Conservation (phyloP, 2,797 vertebrate species). For the Oceanodroma leucorhoa region DNA sequence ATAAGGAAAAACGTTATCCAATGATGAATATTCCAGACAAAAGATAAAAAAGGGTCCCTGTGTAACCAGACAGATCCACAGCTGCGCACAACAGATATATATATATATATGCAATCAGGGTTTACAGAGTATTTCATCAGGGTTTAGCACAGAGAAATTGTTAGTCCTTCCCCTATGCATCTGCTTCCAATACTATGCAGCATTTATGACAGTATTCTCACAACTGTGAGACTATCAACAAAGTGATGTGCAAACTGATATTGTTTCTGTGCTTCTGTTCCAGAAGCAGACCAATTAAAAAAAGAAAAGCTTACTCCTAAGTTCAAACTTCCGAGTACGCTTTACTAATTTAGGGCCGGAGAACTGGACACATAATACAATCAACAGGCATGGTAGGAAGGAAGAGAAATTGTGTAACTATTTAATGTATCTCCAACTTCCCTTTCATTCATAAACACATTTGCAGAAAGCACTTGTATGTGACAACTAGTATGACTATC, state of each 20-base stretch:
- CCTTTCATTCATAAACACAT: background rate
- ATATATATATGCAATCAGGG: background rate
- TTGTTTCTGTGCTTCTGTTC: background rate
- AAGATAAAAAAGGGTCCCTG: background rate
- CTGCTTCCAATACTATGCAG: background rate
- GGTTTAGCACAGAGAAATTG: background rate
- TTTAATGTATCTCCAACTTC: background rate
- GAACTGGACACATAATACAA: background rate
- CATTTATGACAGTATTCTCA: background rate
- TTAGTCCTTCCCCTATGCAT: background rate
- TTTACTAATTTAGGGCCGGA: background rate
- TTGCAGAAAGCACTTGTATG: background rate
- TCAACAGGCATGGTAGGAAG: background rate
- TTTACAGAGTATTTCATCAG: background rate
- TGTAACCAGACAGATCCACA: background rate
- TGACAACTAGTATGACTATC: background rate
- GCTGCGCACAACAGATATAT: rapidly evolving
- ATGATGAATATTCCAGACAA: background rate
- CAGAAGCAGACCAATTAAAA: background rate
- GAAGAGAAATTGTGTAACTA: background rate
- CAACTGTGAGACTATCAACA: background rate
- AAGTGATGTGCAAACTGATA: background rate
- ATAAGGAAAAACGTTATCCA: background rate
- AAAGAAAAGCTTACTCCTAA: background rate
- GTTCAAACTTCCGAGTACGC: background rate